These are phyloP conservation scores for Candidula unifasciata DNA, from an alignment of 2,888 invertebrate species.

Conservation along the genomic window DNA sequence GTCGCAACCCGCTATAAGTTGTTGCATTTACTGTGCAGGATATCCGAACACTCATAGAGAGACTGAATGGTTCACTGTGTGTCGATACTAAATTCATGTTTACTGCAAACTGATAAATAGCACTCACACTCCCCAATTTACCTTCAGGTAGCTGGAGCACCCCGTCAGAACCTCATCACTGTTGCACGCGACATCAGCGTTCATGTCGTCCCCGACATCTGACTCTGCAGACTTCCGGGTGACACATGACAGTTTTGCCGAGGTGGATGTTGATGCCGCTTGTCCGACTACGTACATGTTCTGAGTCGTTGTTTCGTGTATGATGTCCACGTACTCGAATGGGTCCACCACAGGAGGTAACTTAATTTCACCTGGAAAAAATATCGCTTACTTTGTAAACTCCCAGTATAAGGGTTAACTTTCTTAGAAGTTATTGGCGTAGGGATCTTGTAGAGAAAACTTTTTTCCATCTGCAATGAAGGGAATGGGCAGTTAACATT, in stretches of 20 bases:
- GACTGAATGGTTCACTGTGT: no score
- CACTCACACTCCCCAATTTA: neutral
- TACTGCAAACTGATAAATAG: no score
- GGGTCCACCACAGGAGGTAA: slow-evolving; percentile 34
- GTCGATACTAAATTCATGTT: no score
- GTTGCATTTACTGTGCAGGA: no score
- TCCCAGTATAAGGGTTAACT: no score
- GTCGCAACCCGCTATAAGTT: no score
- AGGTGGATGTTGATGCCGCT: neutral
- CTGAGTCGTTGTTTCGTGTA: slow-evolving; percentile 48
- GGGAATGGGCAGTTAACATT: no score
- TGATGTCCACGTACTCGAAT: slow-evolving; percentile 15
- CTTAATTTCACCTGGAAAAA: slow-evolving; percentile 36
- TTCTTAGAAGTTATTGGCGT: no score
- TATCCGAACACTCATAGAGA: no score
- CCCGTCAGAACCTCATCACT: slow-evolving; percentile 53
- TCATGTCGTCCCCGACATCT: slow-evolving; percentile 50
- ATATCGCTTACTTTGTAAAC: no score
- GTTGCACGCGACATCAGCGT: slow-evolving; percentile 45
- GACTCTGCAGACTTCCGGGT: slow-evolving; percentile 49
- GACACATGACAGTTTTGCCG: slow-evolving; percentile 44
- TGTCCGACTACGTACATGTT: slow-evolving; percentile 38
- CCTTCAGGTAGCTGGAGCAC: slow-evolving; percentile 49
- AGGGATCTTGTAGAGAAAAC: no score
- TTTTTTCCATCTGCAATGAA: no score